These are phyloP conservation scores for Castor canadensis DNA, from an alignment of 2,113 vertebrate species.

Conservation along the genomic window DNA sequence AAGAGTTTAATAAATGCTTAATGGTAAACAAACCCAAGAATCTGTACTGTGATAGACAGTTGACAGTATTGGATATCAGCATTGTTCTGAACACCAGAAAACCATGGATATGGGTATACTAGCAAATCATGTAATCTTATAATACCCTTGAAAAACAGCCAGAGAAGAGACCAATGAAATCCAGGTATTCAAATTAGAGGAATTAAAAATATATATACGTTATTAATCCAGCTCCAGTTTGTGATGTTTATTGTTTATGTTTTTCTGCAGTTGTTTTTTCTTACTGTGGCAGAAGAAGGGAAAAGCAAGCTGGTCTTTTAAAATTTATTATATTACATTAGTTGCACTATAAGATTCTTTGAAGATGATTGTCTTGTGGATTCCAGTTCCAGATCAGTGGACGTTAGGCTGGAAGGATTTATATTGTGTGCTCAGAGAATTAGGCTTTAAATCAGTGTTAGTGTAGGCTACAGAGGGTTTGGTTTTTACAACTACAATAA, in stretches of 20 bases:
- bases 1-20: slow-evolving; percentile 66
- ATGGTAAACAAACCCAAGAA: slow-evolving; percentile 66
- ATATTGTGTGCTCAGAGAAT: slow-evolving; percentile 69
- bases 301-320: slow-evolving; percentile 62
- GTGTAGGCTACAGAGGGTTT: slow-evolving; percentile 51
- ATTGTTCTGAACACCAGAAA: background rate
- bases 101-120: background rate
- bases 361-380: slow-evolving; percentile 72
- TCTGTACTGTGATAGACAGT: background rate
- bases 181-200: slow-evolving; percentile 29
- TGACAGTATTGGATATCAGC: slow-evolving; percentile 32
- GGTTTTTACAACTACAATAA: slow-evolving; percentile 69
- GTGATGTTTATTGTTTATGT: background rate
- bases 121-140: background rate
- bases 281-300: background rate
- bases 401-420: slow-evolving; percentile 78
- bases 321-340: slow-evolving; percentile 78
- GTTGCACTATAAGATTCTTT: slow-evolving; percentile 67
- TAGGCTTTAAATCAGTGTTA: slow-evolving; percentile 71
- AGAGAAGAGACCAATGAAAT: background rate
- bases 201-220: background rate
- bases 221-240: slow-evolving; percentile 29
- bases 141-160: background rate
- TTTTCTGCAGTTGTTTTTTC: background rate
- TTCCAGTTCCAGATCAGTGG: slow-evolving; percentile 73